Percentiles rank a stretch among this genome's conserved stretches.
These are phyloP conservation scores for Dicycla oo DNA, from an alignment of 2,888 invertebrate species.

Conservation along the genomic window DNA sequence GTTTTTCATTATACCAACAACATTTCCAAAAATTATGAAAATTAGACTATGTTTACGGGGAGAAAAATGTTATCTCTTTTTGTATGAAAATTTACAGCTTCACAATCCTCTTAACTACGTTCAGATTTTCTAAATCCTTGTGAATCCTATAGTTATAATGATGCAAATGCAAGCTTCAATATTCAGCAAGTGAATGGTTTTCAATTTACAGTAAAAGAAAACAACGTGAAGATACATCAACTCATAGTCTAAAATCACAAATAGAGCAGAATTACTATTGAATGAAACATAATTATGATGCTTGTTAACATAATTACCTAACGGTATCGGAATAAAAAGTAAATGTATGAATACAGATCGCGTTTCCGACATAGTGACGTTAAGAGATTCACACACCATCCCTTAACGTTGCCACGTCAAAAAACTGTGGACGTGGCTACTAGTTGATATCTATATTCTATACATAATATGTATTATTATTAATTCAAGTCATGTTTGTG, in stretches of 20 bases:
- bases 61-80: no score
- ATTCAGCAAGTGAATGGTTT: conserved; percentile 1
- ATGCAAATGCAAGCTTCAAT: conserved; percentile 16
- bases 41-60: no score
- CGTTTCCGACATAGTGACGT: not conserved
- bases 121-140: conserved; percentile 11
- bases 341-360: not conserved
- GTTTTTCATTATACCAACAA: no score
- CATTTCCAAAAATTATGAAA: no score
- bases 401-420: not conserved
- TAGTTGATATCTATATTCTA: not conserved
- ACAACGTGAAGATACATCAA: not conserved
- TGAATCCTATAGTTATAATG: conserved; percentile 6
- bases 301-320: not conserved
- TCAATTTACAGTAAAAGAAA: conserved; percentile 13
- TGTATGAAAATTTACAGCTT: no score
- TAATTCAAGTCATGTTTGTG: not conserved
- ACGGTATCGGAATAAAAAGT: not conserved
- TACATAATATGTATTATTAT: no score
- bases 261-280: not conserved
- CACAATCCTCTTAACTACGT: conserved; percentile 2
- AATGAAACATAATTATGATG: not conserved
- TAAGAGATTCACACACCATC: not conserved
- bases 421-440: not conserved
- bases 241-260: not conserved